Percentiles rank a stretch among this genome's conserved stretches.
Evolutionary conservation across 2,888 invertebrate species (phyloP).

Genomic region (Rhopalosiphum nymphaeae): DNA sequence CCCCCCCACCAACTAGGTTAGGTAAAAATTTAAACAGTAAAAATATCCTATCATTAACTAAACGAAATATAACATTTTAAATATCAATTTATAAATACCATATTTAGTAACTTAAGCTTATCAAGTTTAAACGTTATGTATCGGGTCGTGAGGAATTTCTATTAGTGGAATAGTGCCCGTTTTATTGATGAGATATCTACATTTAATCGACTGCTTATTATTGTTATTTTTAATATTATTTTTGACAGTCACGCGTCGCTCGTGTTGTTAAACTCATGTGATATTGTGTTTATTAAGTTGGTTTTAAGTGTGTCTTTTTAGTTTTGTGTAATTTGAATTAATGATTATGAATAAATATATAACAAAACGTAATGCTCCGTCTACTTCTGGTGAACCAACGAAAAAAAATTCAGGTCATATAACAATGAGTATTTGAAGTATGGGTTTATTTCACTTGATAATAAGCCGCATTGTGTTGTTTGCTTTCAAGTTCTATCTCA

Average conservation of each 20-base stretch:
- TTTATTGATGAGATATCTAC: constrained; percentile 32
- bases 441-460: constrained; percentile 24
- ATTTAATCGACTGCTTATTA: constrained; percentile 24
- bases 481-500: constrained; percentile 30
- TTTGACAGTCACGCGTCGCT: constrained; percentile 2
- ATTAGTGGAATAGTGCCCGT: not conserved
- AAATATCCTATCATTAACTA: not conserved
- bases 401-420: constrained; percentile 10
- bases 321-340: constrained; percentile 38
- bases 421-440: constrained; percentile 7
- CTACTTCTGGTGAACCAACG: constrained; percentile 16
- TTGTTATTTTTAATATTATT: constrained; percentile 7
- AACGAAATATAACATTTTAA: not conserved
- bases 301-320: constrained; percentile 29
- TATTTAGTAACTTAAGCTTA: constrained; percentile 23
- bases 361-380: constrained; percentile 24
- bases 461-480: constrained; percentile 18
- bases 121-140: constrained; percentile 29
- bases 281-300: constrained; percentile 9
- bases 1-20: not conserved
- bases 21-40: not conserved
- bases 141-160: constrained; percentile 17
- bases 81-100: not conserved
- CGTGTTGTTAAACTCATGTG: constrained; percentile 10
- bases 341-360: constrained; percentile 29